phyloP scores from a whole-genome alignment of 2,113 vertebrate genomes.

The Sporophila hypoxantha region DNA sequence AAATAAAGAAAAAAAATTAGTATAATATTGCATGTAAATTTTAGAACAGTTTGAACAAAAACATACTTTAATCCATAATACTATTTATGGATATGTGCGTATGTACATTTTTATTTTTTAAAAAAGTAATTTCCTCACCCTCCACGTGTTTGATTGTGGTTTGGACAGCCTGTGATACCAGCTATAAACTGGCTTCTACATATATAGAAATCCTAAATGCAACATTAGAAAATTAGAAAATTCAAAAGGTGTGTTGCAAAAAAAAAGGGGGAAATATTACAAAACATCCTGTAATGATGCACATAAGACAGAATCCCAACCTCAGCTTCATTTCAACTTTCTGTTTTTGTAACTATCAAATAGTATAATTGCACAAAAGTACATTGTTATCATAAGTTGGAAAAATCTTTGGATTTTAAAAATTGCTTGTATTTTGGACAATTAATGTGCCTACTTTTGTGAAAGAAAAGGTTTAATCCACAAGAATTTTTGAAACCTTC shows the following conservation, averaged over 20 bases:
- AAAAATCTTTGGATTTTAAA: neutral
- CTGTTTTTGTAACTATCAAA: neutral
- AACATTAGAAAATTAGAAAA: neutral
- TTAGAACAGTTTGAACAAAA: neutral
- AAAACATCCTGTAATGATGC: neutral
- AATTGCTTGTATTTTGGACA: neutral
- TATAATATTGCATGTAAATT: neutral
- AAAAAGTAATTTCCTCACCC: neutral
- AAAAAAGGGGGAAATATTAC: neutral
- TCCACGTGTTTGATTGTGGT: neutral
- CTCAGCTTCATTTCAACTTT: neutral
- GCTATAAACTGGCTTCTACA: neutral
- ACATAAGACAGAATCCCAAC: neutral
- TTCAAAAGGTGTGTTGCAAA: neutral
- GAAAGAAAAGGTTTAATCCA: neutral
- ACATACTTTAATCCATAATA: neutral
- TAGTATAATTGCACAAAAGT: neutral
- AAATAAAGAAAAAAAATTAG: accelerated
- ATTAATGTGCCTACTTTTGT: neutral
- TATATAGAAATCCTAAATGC: neutral
- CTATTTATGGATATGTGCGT: neutral
- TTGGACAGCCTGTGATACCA: neutral
- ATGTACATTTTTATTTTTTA: neutral
- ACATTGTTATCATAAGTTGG: neutral
- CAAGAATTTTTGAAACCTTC: neutral